Evolutionary conservation across 37 sponge, comb jelly and placozoan species (phyloP), one percentile per base, ranked within the genome.

Genomic region (Dysidea cf. avara): DNA sequence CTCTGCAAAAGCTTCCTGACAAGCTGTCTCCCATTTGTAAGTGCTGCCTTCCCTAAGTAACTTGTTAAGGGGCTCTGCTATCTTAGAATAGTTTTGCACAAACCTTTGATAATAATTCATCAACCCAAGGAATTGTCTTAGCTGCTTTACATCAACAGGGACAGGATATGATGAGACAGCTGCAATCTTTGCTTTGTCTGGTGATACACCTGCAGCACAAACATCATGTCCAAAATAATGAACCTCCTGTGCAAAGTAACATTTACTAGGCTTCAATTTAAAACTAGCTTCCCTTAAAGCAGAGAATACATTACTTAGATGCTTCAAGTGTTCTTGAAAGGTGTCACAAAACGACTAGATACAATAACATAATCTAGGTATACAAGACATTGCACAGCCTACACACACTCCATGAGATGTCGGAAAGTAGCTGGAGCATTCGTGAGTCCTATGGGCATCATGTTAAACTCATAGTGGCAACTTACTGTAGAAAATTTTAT

Each of bases 301-400:
- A 32, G 47, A 34, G 24, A 79, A 39, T 2, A 79, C 61, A 18
- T 59, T 47, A 30, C 33, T 12, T 20, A 58, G 62, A 2, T 46
- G 50, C 21, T 29, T 20, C 9, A 80, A 32, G 39, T 80, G 80
- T 50, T 49, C 71, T 22, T 47, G 37, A 61, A 80, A 69, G 14
- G 20, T 60, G 7, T 20, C 20, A 25, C 71, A n/a, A n/a, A n/a
- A n/a, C n/a, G n/a, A n/a, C 68, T 68, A 59, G 66, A 72, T 11
- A 85, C 37, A 20, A 85, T 48, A 22, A 85, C 50, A 53, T 77
- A 77, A 36, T 84, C 85, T 12, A 84, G 20, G 39, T 85, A 85
- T 18, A 74, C 52, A 49, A 59, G 77, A 7, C 85, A 73, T 25
- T 77, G 35, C 17, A 77, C 78, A 11, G 56, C 63, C 39, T 64